Percentiles rank a stretch among this genome's conserved stretches.
These are phyloP conservation scores for Tinamus guttatus DNA, from an alignment of 2,113 vertebrate species.

Conservation along the genomic window DNA sequence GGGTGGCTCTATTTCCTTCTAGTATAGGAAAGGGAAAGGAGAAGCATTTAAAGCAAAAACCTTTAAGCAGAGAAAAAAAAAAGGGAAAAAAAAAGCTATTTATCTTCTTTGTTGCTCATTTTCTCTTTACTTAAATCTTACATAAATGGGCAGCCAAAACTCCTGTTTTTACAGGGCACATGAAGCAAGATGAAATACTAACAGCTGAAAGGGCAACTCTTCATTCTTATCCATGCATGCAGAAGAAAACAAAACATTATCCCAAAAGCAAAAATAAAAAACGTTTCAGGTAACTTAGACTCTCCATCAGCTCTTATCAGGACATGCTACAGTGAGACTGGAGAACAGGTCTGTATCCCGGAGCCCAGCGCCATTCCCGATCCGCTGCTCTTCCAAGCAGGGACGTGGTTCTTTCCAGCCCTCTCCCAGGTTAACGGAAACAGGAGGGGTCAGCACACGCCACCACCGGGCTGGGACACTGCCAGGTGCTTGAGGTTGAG, in stretches of 20 bases:
- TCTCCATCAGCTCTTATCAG: neutral
- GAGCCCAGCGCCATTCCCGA: neutral
- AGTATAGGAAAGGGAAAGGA: neutral
- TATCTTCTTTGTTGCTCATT: neutral
- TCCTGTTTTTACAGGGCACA: neutral
- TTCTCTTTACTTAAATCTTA: neutral
- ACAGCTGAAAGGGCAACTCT: neutral
- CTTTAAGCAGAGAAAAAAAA: neutral
- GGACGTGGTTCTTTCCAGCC: neutral
- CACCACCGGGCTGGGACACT: neutral
- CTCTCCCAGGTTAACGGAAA: neutral
- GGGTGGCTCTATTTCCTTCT: neutral
- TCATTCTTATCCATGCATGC: neutral
- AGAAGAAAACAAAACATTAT: neutral
- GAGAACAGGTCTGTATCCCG: neutral
- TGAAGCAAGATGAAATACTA: neutral
- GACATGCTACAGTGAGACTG: neutral
- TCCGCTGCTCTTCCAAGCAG: neutral
- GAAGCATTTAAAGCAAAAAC: neutral
- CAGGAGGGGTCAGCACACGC: neutral
- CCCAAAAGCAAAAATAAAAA: neutral
- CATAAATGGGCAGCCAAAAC: neutral
- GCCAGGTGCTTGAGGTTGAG: neutral
- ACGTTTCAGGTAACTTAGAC: neutral
- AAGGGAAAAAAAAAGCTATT: neutral